Evolutionary conservation across 2,113 vertebrate genomes (phyloP), one percentile per base, ranked within the genome.

Genomic region (Perca schrenkii): DNA sequence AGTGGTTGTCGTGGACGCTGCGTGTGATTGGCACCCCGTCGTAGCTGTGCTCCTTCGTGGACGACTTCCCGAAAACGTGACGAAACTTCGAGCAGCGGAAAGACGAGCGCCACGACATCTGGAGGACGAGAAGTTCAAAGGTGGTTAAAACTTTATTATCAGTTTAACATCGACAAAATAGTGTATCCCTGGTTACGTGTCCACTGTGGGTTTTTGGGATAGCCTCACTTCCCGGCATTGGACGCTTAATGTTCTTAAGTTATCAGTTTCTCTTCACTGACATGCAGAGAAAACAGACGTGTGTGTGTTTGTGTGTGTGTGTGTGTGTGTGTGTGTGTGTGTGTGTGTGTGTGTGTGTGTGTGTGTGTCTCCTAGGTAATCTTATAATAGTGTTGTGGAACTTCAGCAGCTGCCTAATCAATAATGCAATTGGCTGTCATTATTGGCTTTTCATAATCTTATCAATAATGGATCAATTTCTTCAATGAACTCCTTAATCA

Each of bases 91-190:
- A 98, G 89, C 95, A 95, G 61, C 92, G 95, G 88, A 97, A 96
- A 80, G 96, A 97, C 1, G 96, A 95, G 31, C 91, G 93, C 96
- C 96, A 97, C 83, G 97, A 96, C 98, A 99, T 99, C 98, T 99
- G 61, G 4, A 70, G 89, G n/a, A 58, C 71, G 15, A 57, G 15
- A 46, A 62, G 53, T 8, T 28, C 21, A 58, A n/a, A n/a, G n/a
- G n/a, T n/a, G n/a, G n/a, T n/a, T n/a, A n/a, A n/a, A n/a, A 22
- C 15, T 47, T 54, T n/a, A 64, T 17, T 4, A 22, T 16, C 31
- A 8, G 12, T 40, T 15, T 19, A 5, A 50, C 17, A 8, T 67
- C 4, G 16, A 34, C 31, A n/a, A 49, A 43, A 43, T 43, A 8
- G 40, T 43, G 40, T 8, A 43, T 0, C 0, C 34, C 1, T 34